phyloP scores from a whole-genome alignment of 2,113 vertebrate species.

The Pelecanus crispus region DNA sequence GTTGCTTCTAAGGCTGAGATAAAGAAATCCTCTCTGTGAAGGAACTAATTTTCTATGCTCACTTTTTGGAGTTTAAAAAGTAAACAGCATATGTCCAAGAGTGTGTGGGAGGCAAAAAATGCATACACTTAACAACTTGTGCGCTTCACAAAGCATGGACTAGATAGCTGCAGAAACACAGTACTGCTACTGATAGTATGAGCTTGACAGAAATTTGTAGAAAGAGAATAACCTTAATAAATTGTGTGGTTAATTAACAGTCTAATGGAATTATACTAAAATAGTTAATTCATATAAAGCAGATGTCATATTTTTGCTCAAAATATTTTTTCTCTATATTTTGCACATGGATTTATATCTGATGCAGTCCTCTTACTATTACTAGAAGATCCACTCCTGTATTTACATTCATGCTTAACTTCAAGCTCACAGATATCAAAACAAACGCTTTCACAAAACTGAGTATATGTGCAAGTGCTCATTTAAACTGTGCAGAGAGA shows the following conservation, averaged over 20 bases:
- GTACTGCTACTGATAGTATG: slow-evolving; percentile 1
- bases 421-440: background rate
- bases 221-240: slow-evolving; percentile 20
- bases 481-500: background rate
- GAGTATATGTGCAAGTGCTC: background rate
- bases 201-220: background rate
- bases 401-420: background rate
- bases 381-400: background rate
- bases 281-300: background rate
- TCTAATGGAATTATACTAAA: background rate
- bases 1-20: slow-evolving; percentile 37
- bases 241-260: slow-evolving; percentile 14
- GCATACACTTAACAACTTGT: slow-evolving; percentile 47
- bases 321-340: background rate
- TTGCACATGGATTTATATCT: background rate
- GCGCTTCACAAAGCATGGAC: slow-evolving; percentile 22
- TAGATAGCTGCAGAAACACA: slow-evolving; percentile 16
- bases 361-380: background rate
- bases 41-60: slow-evolving; percentile 53
- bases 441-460: background rate
- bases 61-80: slow-evolving; percentile 61
- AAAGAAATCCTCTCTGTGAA: slow-evolving; percentile 26
- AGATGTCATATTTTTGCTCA: background rate
- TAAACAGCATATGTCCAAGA: slow-evolving; percentile 66
- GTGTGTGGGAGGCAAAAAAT: slow-evolving; percentile 40